Evolutionary conservation across 2,797 vertebrate genomes (phyloP).

Genomic region (Micropoecilia bifurca): DNA sequence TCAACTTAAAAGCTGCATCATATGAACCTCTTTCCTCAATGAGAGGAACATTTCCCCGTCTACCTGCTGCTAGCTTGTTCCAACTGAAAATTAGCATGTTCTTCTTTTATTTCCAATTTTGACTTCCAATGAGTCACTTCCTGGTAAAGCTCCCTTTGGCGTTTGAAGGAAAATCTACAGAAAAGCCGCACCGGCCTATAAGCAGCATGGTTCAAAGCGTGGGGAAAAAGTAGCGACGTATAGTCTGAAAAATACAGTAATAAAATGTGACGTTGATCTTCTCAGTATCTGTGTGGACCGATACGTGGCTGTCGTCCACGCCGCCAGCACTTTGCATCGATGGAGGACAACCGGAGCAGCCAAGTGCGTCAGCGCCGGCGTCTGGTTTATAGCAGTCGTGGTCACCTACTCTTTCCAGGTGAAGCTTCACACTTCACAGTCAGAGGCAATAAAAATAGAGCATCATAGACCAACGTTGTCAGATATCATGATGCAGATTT

Average conservation of each 20-base stretch:
- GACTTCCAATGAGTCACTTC: too few relatives aligned
- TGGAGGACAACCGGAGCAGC: conserved; percentile 89
- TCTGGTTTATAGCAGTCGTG: conserved; percentile 89
- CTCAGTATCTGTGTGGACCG: conserved; percentile 92
- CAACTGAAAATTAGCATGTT: too few relatives aligned
- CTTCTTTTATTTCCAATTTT: too few relatives aligned
- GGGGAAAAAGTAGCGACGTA: background rate
- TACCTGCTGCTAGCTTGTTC: too few relatives aligned
- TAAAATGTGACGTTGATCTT: background rate
- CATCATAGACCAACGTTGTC: background rate
- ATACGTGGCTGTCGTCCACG: conserved; percentile 91
- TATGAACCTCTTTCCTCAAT: too few relatives aligned
- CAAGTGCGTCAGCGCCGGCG: conserved; percentile 82
- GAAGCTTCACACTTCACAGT: conserved; percentile 4
- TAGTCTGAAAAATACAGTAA: background rate
- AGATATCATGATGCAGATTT: background rate
- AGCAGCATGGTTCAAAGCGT: too few relatives aligned
- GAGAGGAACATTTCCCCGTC: too few relatives aligned
- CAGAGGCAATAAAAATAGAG: background rate
- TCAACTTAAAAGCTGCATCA: too few relatives aligned
- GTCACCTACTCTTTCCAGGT: conserved; percentile 91
- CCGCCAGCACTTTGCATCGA: conserved; percentile 82
- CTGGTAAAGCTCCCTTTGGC: too few relatives aligned
- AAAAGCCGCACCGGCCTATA: too few relatives aligned
- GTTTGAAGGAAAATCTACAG: too few relatives aligned